Base-by-base conservation (phyloP, 2,797 vertebrate genomes). In the Muraenolepis orangiensis region DNA sequence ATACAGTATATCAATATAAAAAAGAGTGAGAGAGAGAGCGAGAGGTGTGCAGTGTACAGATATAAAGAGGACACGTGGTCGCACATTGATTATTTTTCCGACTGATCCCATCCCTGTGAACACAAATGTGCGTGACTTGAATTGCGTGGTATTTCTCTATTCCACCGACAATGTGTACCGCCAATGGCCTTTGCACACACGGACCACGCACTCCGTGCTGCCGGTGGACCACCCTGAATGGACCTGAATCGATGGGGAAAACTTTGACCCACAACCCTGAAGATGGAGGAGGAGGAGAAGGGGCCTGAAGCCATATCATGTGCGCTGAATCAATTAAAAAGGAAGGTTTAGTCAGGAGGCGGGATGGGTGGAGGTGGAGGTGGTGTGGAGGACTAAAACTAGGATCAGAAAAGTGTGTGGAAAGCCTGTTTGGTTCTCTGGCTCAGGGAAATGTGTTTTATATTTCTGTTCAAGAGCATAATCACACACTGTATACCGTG, bases 291-390 rank as follows among this genome's bases (percentile, higher is more conserved):
- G 51, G 51, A 61, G n/a, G n/a, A 61, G 57, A 8, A 61, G 57
- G 23, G 26, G 57, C 8, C 10, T 64, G 57, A 64, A 64, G 57
- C 31, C 70, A 68, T 40, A 30, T 34, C 46, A 30, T 34, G 31
- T 72, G 32, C 36, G 72, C 75, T 28, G 26, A 71, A 87, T 83
- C 83, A 76, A 85, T 88, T 84, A 83, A 71, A 66, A 81, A 69
- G 78, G 78, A 77, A 76, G 31, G 42, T 16, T 42, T 26, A 26
- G 23, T 64, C 57, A 64, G 57, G 57, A 64, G 57, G 57, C 57
- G 7, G 7, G 57, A 64, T n/a, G n/a, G 57, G 57, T 64, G 23
- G 57, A 26, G 57, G 57, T 23, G 46, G 46, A 20, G 46, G 36
- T 8, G 51, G 51, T 16, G 36, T 8, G 51, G 51, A 57, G 20